phyloP scores from a whole-genome alignment of 53 echinoderm and acorn worm species.

The Henricia sp. region DNA sequence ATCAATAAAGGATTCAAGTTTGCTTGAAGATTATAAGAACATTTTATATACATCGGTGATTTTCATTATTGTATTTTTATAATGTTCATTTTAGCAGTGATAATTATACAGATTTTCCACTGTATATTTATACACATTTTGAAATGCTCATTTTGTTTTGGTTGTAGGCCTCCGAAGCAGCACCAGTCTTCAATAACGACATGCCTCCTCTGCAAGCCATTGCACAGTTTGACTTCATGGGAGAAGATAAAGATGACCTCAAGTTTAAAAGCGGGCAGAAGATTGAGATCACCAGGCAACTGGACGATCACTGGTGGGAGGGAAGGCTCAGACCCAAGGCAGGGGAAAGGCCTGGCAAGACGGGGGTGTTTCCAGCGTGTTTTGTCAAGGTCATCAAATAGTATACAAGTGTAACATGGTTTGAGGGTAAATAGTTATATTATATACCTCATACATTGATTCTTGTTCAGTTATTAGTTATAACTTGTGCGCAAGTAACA shows the following conservation, averaged over 20 bases:
- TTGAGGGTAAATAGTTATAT: too few relatives aligned
- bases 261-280: conserved; percentile 77
- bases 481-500: too few relatives aligned
- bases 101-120: neutral
- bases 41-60: too few relatives aligned
- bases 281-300: conserved; percentile 71
- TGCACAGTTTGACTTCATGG: conserved; percentile 85
- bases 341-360: conserved; percentile 56
- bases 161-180: too few relatives aligned
- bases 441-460: too few relatives aligned
- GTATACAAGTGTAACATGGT: too few relatives aligned
- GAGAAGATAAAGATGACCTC: conserved; percentile 75
- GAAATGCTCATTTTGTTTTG: neutral
- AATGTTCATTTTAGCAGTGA: too few relatives aligned
- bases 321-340: conserved; percentile 58
- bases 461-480: too few relatives aligned
- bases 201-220: conserved; percentile 48
- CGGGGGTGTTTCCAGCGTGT: conserved; percentile 75
- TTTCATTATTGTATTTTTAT: too few relatives aligned
- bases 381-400: conserved; percentile 64
- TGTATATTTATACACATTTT: neutral
- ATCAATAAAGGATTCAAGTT: too few relatives aligned
- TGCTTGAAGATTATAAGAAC: too few relatives aligned
- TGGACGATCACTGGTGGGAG: conserved; percentile 93
- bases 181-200: too few relatives aligned